Conservation (phyloP, 1,140 invertebrate genomes). For the Ceratoteleas bidentatus region DNA sequence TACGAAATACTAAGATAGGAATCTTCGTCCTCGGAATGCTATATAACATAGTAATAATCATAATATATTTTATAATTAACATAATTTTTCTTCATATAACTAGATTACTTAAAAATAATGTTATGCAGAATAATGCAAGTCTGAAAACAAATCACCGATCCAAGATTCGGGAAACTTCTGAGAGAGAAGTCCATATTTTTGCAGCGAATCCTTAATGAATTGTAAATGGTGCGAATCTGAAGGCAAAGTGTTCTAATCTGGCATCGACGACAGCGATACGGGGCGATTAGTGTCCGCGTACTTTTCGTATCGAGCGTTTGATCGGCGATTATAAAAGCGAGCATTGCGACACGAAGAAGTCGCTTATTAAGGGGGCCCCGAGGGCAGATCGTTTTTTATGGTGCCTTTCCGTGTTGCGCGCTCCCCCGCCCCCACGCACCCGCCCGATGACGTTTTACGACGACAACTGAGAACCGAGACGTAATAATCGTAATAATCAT, state of each 20-base stretch:
- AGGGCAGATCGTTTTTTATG: conserved; percentile 71
- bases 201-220: conserved; percentile 10
- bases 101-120: too few relatives aligned
- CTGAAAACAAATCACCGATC: too few relatives aligned
- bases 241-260: conserved; percentile 34
- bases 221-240: conserved; percentile 12
- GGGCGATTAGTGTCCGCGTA: conserved; percentile 23
- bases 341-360: conserved; percentile 57
- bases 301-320: conserved; percentile 43
- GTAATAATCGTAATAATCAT: conserved; percentile 79
- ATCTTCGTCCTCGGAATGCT: too few relatives aligned
- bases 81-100: too few relatives aligned
- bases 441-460: conserved; percentile 69
- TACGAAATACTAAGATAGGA: too few relatives aligned
- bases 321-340: conserved; percentile 60
- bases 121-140: too few relatives aligned
- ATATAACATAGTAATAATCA: too few relatives aligned
- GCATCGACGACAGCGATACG: conserved; percentile 20
- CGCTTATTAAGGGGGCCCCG: conserved; percentile 68
- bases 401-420: conserved; percentile 59
- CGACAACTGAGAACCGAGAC: conserved; percentile 69
- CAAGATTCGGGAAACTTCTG: too few relatives aligned
- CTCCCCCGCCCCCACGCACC: neutral
- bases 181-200: neutral
- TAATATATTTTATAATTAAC: too few relatives aligned